Percentiles rank a stretch among this genome's conserved stretches.
These are phyloP conservation scores for Plebejus melissa DNA, from an alignment of 2,888 invertebrate species.

Conservation along the genomic window DNA sequence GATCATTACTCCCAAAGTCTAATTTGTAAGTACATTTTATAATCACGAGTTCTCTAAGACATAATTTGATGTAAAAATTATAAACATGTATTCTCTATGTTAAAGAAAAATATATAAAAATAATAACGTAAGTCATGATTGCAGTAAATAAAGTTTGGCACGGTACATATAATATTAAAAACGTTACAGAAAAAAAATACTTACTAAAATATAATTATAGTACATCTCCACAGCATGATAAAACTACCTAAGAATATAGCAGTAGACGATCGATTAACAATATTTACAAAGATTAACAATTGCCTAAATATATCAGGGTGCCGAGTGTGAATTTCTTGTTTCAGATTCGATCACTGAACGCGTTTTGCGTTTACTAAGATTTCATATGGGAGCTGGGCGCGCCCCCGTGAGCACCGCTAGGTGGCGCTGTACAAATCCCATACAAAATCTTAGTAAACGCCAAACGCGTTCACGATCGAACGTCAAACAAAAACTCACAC, in stretches of 20 bases:
- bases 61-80: neutral
- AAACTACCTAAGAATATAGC: slow-evolving; percentile 53
- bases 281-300: slow-evolving; percentile 71
- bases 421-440: no score
- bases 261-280: slow-evolving; percentile 63
- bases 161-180: slow-evolving; percentile 20
- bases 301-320: slow-evolving; percentile 49
- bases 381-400: no score
- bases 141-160: slow-evolving; percentile 25
- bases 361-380: no score
- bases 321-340: no score
- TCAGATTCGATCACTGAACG: no score
- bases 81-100: neutral
- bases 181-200: slow-evolving; percentile 10
- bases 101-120: neutral
- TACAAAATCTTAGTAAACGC: no score
- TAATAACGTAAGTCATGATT: slow-evolving; percentile 7
- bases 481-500: no score
- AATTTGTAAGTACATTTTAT: slow-evolving; percentile 22
- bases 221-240: slow-evolving; percentile 56
- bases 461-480: no score
- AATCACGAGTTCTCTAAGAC: neutral
- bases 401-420: no score
- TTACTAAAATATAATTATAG: slow-evolving; percentile 40
- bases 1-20: neutral